Evolutionary conservation across 1,140 invertebrate genomes (phyloP), one percentile per base, ranked within the genome.

Genomic region (Ganaspis sp.): DNA sequence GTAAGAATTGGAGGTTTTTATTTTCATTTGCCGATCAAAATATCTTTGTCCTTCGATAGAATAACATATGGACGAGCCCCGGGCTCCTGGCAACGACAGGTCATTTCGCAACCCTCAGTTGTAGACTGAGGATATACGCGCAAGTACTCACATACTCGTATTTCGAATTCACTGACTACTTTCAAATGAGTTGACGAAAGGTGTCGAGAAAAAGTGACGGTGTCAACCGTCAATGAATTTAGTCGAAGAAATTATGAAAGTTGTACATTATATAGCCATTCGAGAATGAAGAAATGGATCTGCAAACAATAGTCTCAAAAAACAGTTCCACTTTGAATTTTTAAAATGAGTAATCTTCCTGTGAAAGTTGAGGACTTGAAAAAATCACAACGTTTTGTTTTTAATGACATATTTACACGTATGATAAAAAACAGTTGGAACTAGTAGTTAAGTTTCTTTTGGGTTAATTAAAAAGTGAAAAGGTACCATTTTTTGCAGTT

Each of bases 31-130:
- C 49, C 42, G 64, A 74, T 69, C 58, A 69, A 69, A 74, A 58
- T 74, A 69, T 74, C n/a, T 69, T 40, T 29, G 73, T 74, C 73
- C 73, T 74, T 74, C 58, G 73, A 29, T 54, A 15, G 29, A 29
- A 26, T 29, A 29, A 34, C 23, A 15, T 37, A 34, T 29, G 29
- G 45, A 26, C 29, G 58, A 40, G 72, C 34, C 72, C 49, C 72
- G 53, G 49, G 58, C 53, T 58, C 38, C 15, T 73, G 38, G 53
- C 29, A 73, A 73, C 54, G 45, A 17, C 34, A 37, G n/a, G 29
- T 64, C 12, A 58, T 73, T 73, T 37, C 53, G 11, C 45, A 49
- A 49, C 45, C 45, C 45, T 40, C 53, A 49, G 37, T 38, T 38
- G 38, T 58, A 9, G 12, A 29, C 45, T 49, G 45, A 49, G 15